Evolutionary conservation across 1,140 invertebrate species (phyloP), one percentile per base, ranked within the genome.

Genomic region (Delia radicum): DNA sequence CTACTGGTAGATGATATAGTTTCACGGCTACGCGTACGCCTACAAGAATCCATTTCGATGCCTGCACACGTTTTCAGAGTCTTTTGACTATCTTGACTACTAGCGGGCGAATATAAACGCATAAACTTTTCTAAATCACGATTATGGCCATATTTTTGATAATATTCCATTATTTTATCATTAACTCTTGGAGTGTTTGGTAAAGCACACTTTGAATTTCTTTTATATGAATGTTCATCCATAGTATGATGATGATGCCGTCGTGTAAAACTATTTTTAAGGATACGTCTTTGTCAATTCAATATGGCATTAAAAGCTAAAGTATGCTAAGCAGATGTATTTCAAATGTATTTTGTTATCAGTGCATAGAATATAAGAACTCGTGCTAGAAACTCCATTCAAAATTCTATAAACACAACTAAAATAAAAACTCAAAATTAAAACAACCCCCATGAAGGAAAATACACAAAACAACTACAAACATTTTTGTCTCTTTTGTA

Each of bases 81-180:
- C 29, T 72, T 72, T 28, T 55, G 18, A 33, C 73, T 26, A 28
- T 67, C 46, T 55, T 55, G 48, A 24, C 65, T 69, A 69, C 18
- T 21, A 2, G 65, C 29, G 6, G 74, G 62, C 24, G 76, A 77
- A 74, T 74, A 42, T 2, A 77, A 29, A 10, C 76, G 73, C 73
- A 77, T 62, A n/a, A 73, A 77, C 26, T 77, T 74, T 48, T 74
- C 73, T n/a, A 77, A 72, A 72, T 77, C 67, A 5, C 76, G 76
- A 33, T 75, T 42, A 6, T 75, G 27, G 12, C 63, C 76, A 42
- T 29, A 75, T 46, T 75, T 74, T n/a, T 42, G 8, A 42, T 72
- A 74, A 33, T 77, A 77, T 42, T 77, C 76, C 13, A 27, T 63
- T 31, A 75, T 73, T 77, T 74, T 75, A 7, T 77, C 76, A 73